Percentiles rank a stretch among this genome's conserved stretches.
Evolutionary conservation across 2,888 invertebrate genomes (phyloP).

Genomic region (Meloe dianella): DNA sequence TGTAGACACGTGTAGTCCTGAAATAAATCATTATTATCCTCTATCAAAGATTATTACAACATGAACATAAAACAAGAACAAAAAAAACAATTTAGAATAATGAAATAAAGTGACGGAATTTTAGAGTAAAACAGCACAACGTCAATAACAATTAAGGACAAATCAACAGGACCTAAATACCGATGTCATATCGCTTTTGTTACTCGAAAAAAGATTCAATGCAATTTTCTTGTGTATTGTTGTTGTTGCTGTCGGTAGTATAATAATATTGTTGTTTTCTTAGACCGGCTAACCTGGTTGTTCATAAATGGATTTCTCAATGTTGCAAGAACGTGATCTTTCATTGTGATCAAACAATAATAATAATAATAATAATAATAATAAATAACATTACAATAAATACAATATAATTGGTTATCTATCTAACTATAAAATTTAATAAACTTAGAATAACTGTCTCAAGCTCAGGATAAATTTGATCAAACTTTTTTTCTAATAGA

Average conservation of each 20-base stretch:
- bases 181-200: conserved; percentile 12
- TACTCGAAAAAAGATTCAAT: conserved; percentile 13
- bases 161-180: conserved; percentile 27
- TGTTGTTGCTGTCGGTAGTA: neutral
- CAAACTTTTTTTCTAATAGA: neutral
- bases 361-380: too few species aligned
- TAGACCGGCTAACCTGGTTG: conserved; percentile 42
- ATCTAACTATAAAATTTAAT: too few species aligned
- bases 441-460: too few species aligned
- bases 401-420: too few species aligned
- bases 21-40: conserved; percentile 48
- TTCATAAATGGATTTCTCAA: conserved; percentile 38
- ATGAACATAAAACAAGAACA: neutral
- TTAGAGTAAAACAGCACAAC: neutral
- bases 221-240: conserved; percentile 1
- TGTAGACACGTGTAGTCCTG: conserved; percentile 92
- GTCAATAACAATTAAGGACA: conserved; percentile 24
- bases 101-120: neutral
- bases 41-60: neutral
- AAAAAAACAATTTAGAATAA: neutral
- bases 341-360: neutral
- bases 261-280: conserved; percentile 32
- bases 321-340: conserved; percentile 36
- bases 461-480: neutral
- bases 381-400: too few species aligned